Evolutionary conservation across 2,797 vertebrate genomes (phyloP).

Genomic region (Miichthys miiuy): DNA sequence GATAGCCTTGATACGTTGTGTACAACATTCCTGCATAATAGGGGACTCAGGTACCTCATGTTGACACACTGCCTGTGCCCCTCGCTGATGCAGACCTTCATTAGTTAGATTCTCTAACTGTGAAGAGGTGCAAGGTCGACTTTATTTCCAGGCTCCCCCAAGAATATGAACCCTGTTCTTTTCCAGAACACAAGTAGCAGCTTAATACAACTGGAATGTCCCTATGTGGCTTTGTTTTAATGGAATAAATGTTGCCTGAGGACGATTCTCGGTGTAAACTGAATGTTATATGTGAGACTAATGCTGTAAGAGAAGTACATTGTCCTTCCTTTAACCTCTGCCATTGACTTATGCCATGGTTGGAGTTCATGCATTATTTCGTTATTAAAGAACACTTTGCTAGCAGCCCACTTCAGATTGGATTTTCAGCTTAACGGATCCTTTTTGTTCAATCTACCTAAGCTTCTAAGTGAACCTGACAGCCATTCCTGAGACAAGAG

Average conservation of each 20-base stretch:
- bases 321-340: conserved; percentile 67
- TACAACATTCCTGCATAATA: conserved; percentile 33
- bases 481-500: conserved; percentile 60
- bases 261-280: conserved; percentile 21
- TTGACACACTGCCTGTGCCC: conserved; percentile 49
- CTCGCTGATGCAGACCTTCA: conserved; percentile 67
- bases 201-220: not conserved
- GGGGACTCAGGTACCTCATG: conserved; percentile 49
- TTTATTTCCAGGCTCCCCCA: conserved; percentile 72
- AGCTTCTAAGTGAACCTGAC: conserved; percentile 74
- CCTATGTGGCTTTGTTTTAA: conserved; percentile 11
- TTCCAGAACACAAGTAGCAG: conserved; percentile 15
- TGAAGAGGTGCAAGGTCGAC: conserved; percentile 72
- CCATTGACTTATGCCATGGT: conserved; percentile 51
- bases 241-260: conserved; percentile 32
- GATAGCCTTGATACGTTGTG: conserved; percentile 37
- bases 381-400: conserved; percentile 71
- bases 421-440: conserved; percentile 78
- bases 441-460: conserved; percentile 73
- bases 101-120: conserved; percentile 72
- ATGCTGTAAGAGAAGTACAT: conserved; percentile 28
- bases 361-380: conserved; percentile 74
- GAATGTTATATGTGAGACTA: conserved; percentile 44
- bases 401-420: conserved; percentile 66
- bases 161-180: conserved; percentile 63